Evolutionary conservation across 2,888 invertebrate genomes (phyloP), one percentile per base, ranked within the genome.

Genomic region (Ptilodon capucinus): DNA sequence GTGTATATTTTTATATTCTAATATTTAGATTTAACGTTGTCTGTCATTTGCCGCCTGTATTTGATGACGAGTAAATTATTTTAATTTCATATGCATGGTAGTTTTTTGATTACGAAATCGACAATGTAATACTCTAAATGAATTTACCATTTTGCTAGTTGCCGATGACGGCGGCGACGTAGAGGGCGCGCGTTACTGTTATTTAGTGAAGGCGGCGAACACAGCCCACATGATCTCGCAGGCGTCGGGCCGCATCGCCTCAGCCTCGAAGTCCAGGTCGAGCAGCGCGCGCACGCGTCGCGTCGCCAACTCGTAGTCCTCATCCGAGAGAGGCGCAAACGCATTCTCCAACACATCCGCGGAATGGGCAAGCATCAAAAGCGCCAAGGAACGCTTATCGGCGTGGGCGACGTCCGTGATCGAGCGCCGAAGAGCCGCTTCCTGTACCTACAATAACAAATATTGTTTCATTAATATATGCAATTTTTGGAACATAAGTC

Each of bases 331-430:
- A 2, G 99, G 98, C 17, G 98, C 98, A 87, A 99, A 99, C 44
- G 99, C 99, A 88, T 99, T 99, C 91, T 99, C 99, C 46, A 99
- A 92, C 18, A 99, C 99, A 87, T 99, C 99, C 44, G 98, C 98
- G 7, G 99, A 98, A 84, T 99, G 99, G 19, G 99, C 98, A 68
- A 99, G 92, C 86, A 98, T 96, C 77, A 99, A 95, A 54, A 99
- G 92, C 39, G 99, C 96, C 74, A 99, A 90, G 81, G 97, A 95
- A 46, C 99, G 94, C 84, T 96, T 97, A 83, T 99, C 99, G 94
- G 99, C 99, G 69, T 99, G 95, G 69, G 98, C 98, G 9, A 98
- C 96, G 90, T 99, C 99, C 59, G 99, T 99, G 40, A 98, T 97
- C 94, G 99, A 99, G 78, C 98, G 97, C 48, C 96, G 94, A 63